Evolutionary conservation across 2,797 vertebrate species (phyloP).

Genomic region (Ceryle rudis): DNA sequence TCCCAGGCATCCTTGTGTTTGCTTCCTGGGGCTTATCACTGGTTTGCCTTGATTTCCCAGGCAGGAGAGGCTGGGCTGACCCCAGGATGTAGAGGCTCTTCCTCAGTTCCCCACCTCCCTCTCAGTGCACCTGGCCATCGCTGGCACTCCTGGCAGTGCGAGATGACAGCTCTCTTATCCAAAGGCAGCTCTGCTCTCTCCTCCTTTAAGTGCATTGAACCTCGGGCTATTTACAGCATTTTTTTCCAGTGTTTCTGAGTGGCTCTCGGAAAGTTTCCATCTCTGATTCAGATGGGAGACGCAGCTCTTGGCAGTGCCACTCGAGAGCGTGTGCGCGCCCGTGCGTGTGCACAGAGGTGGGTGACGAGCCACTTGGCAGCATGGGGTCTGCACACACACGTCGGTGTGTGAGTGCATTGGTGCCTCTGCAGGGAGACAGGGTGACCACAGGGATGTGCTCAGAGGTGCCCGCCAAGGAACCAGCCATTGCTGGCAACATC

Average conservation of each 20-base stretch:
- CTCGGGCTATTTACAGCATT: neutral
- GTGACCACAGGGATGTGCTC: neutral
- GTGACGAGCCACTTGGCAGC: fast-evolving
- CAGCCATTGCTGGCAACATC: neutral
- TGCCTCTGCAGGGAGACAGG: fast-evolving
- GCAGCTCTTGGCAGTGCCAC: neutral
- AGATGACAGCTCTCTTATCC: neutral
- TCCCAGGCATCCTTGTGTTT: neutral
- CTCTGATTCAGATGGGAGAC: neutral
- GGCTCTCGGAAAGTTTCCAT: neutral
- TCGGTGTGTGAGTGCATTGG: fast-evolving
- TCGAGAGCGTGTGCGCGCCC: fast-evolving
- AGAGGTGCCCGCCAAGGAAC: fast-evolving
- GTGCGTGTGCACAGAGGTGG: neutral
- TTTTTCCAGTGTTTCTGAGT: neutral
- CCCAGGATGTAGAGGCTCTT: neutral
- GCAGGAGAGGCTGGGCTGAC: neutral
- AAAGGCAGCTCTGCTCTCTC: neutral
- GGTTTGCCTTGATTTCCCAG: neutral
- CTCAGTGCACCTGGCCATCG: neutral
- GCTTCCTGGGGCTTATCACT: neutral
- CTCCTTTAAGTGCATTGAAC: neutral
- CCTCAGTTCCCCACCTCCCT: neutral
- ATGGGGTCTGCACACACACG: fast-evolving
- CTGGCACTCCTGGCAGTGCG: neutral